phyloP scores from a whole-genome alignment of 2,113 vertebrate species.

The Sylvia atricapilla region DNA sequence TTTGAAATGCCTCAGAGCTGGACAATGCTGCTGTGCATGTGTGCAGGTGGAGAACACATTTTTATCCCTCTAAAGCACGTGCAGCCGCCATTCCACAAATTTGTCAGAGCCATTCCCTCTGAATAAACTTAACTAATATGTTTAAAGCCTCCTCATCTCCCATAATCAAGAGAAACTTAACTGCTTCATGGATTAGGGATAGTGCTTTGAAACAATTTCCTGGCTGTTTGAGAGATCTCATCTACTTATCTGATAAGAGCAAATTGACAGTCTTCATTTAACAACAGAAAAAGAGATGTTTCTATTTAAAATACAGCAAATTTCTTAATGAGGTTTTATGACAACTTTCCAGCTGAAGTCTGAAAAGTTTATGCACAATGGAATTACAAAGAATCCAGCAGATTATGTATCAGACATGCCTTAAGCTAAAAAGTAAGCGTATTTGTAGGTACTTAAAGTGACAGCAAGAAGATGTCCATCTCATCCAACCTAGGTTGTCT shows the following conservation, averaged over 20 bases:
- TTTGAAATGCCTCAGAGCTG: conserved; percentile 55
- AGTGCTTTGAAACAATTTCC: neutral
- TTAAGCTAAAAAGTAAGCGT: neutral
- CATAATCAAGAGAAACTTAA: neutral
- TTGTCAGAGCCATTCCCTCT: neutral
- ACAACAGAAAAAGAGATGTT: neutral
- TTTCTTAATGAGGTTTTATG: neutral
- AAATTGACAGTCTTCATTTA: neutral
- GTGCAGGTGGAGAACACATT: conserved; percentile 66
- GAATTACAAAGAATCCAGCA: neutral
- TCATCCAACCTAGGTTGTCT: neutral
- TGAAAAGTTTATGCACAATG: neutral
- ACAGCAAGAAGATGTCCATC: neutral
- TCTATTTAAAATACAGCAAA: neutral
- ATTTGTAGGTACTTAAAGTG: neutral
- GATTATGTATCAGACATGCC: neutral
- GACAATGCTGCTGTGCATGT: conserved; percentile 45
- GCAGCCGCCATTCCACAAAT: neutral
- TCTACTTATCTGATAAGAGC: neutral
- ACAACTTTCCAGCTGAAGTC: neutral
- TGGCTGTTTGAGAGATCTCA: neutral
- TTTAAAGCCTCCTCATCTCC: neutral
- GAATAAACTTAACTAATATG: conserved; percentile 5
- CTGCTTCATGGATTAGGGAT: neutral
- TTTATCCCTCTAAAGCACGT: neutral